These are phyloP conservation scores for Choristoneura rosaceana DNA, from an alignment of 2,888 invertebrate genomes.

Conservation along the genomic window DNA sequence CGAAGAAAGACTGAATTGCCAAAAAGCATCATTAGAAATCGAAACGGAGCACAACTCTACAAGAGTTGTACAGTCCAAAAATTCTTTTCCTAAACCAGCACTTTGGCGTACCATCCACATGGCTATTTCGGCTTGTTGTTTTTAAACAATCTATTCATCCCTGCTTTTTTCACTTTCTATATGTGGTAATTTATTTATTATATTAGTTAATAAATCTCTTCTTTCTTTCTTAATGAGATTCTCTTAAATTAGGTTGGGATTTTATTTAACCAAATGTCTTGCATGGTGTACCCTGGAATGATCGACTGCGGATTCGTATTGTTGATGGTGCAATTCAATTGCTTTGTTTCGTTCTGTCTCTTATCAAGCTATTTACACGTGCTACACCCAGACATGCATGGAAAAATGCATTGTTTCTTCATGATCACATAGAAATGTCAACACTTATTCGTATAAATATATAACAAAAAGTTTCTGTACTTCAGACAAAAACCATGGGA, in stretches of 20 bases:
- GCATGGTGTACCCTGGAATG: not conserved
- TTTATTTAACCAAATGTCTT: not conserved
- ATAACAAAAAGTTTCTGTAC: not conserved
- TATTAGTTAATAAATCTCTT: too few species aligned
- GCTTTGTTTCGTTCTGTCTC: not conserved
- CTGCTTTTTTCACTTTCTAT: too few species aligned
- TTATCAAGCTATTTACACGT: slow-evolving; percentile 29
- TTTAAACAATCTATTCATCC: too few species aligned
- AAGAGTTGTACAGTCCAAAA: too few species aligned
- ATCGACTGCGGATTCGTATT: not conserved
- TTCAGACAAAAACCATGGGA: too few species aligned
- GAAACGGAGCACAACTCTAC: not conserved
- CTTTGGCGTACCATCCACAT: too few species aligned
- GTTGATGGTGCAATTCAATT: not conserved
- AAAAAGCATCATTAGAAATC: not conserved
- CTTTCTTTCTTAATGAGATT: not conserved
- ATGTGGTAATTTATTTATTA: too few species aligned
- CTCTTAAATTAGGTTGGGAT: not conserved
- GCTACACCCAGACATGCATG: slow-evolving; percentile 1
- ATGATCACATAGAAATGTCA: slow-evolving; percentile 23
- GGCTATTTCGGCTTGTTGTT: too few species aligned
- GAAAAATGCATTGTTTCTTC: slow-evolving; percentile 24
- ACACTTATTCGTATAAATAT: slow-evolving; percentile 1
- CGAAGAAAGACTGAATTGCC: not conserved
- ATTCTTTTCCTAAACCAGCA: too few species aligned